Base-by-base conservation (phyloP, 2,113 vertebrate species). In the Eclectus roratus region DNA sequence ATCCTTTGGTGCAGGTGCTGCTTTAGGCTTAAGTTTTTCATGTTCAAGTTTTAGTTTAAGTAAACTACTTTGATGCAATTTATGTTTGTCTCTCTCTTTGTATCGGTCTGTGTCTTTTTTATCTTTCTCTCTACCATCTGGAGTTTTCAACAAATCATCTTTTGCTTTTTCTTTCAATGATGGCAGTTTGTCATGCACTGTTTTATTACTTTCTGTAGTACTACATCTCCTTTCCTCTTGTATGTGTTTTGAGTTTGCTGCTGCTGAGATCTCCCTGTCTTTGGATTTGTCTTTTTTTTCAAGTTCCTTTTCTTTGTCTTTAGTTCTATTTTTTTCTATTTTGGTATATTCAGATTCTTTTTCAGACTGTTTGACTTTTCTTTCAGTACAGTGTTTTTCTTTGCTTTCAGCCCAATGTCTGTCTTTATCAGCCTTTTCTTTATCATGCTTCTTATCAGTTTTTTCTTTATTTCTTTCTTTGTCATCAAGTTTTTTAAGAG, bases 391-490 rank as follows among this genome's bases (percentile, higher is more conserved):
- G 33, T 97, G 85, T 76, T 99, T 99, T 88, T 99, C 99, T 96
- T 98, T 98, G 97, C 98, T 98, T 94, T 99, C 99, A 65, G 96
- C 92, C 28, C 92, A 92, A 56, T 97, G 92, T 21, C 98, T 98
- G 17, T 99, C 99, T 96, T 98, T 98, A 88, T 99, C 99, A 55
- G 83, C 88, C 91, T 98, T 98, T 91, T 99, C 99, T 97, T 98
- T 98, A 39, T 99, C 99, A 56, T 98, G 97, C 73, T 98, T 99
- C 89, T 98, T 99, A 55, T 99, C 99, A 17, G 93, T 21, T 96
- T 98, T 99, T 61, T 99, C 99, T 97, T 98, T 99, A 91, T 78
- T 98, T 97, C 98, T 99, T 90, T 99, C 98, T 97, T 98, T 98
- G 41, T 99, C 99, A 41, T 99, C 99, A 19, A 97, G 76, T 97